A percentile compares a stretch with the other conserved stretches of the same genome.
Conservation (phyloP, 2,888 invertebrate genomes). For the Ferdinandea cuprea region DNA sequence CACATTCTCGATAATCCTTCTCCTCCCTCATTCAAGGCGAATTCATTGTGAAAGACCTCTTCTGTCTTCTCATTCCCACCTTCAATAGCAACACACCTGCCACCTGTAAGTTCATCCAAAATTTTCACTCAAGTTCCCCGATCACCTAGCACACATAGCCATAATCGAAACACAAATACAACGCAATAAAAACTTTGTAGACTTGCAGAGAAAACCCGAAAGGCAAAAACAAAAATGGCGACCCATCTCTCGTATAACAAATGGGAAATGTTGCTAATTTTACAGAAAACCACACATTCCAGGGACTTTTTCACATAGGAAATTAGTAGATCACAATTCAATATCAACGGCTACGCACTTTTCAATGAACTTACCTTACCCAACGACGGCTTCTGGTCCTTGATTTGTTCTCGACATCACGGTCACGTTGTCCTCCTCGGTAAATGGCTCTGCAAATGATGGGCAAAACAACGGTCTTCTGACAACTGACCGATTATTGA, state of each 20-base stretch:
- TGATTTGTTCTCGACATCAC: slow-evolving; percentile 13
- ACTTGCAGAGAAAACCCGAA: slow-evolving; percentile 46
- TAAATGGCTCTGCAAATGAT: slow-evolving; percentile 24
- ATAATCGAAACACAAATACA: slow-evolving; percentile 13
- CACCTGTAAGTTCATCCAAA: neutral
- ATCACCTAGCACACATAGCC: slow-evolving; percentile 3
- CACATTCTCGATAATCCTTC: too few relatives aligned
- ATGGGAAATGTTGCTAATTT: slow-evolving; percentile 55
- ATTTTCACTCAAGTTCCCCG: slow-evolving; percentile 48
- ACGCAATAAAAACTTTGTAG: slow-evolving; percentile 16
- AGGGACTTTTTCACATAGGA: slow-evolving; percentile 1
- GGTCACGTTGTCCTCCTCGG: slow-evolving; percentile 23
- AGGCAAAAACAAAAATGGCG: slow-evolving; percentile 64
- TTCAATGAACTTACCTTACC: slow-evolving; percentile 62
- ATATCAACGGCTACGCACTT: slow-evolving; percentile 20
- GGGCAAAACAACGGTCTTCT: neutral
- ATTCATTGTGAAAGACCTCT: slow-evolving; percentile 7
- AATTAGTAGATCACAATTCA: neutral
- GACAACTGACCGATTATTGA: slow-evolving; percentile 29
- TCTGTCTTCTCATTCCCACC: too few relatives aligned
- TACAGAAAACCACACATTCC: slow-evolving; percentile 1
- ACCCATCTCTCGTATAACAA: slow-evolving; percentile 40
- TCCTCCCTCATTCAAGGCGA: neutral
- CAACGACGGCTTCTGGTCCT: slow-evolving; percentile 1
- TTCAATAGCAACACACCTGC: too few relatives aligned